Conservation (phyloP, 2,888 invertebrate species). For the Argyra leucocephala region DNA sequence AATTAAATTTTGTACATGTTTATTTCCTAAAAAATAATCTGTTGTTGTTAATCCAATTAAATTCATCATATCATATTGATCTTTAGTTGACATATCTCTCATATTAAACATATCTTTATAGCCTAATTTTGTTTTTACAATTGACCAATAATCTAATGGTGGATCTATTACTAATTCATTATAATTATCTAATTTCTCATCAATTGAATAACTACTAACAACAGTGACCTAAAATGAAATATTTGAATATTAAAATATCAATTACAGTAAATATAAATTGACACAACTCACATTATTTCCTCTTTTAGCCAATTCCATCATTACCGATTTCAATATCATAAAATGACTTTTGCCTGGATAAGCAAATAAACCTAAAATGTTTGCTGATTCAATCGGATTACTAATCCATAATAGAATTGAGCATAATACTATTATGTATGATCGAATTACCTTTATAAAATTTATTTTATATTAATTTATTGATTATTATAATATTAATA, state of each 20-base stretch:
- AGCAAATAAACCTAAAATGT: constrained; percentile 37
- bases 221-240: constrained; percentile 33
- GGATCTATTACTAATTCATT: constrained; percentile 35
- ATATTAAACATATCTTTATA: constrained; percentile 22
- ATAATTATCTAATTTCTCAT: constrained; percentile 37
- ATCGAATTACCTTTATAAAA: too few species aligned
- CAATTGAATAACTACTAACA: constrained; percentile 35
- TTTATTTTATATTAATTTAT: too few species aligned
- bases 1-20: constrained; percentile 27
- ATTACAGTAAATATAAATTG: not conserved
- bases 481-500: too few species aligned
- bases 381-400: constrained; percentile 22
- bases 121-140: constrained; percentile 22
- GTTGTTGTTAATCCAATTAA: constrained; percentile 31
- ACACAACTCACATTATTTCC: constrained; percentile 43
- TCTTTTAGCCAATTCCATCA: constrained; percentile 41
- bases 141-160: constrained; percentile 35
- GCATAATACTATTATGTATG: too few species aligned
- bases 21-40: constrained; percentile 33
- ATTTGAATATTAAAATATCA: not conserved
- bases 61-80: constrained; percentile 32
- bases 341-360: constrained; percentile 41
- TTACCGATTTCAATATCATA: constrained; percentile 41
- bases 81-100: constrained; percentile 24
- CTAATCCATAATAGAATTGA: too few species aligned